Evolutionary conservation across 2,113 vertebrate species (phyloP), one percentile per base, ranked within the genome.

Genomic region (Euleptes europaea): DNA sequence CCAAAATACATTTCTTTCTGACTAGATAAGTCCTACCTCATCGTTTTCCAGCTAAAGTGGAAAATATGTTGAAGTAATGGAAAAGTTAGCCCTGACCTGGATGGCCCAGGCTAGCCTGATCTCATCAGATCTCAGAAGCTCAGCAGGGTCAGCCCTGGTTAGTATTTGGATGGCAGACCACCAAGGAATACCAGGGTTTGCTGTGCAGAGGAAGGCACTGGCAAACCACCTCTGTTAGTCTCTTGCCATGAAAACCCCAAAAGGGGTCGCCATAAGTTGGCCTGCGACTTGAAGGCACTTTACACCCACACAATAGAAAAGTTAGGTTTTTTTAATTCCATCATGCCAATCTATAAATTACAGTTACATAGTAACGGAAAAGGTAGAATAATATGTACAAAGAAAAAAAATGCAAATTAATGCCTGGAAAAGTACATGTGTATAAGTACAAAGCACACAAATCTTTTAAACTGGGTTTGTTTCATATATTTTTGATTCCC

Each of bases 41-140:
- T 84, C 15, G 60, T 75, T 79, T 54, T 69, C 51, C 63, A 47
- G 31, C 67, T 57, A 57, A 67, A 35, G 26, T 80, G 71, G 71
- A 80, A 84, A 84, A 69, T 80, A 47, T 77, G 82, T 72, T 79
- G 65, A 71, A 79, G 38, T 71, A 4, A 19, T 44, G 23, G 47
- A 79, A 79, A 79, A 66, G 31, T 84, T 83, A n/a, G n/a, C n/a
- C n/a, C n/a, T n/a, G n/a, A n/a, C n/a, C n/a, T n/a, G n/a, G n/a
- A n/a, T n/a, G n/a, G n/a, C n/a, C n/a, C n/a, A n/a, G n/a, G n/a
- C n/a, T n/a, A n/a, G n/a, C n/a, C n/a, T n/a, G n/a, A n/a, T n/a
- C n/a, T n/a, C n/a, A n/a, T n/a, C n/a, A n/a, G n/a, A n/a, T n/a
- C n/a, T n/a, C n/a, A n/a, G n/a, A n/a, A n/a, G n/a, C n/a, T n/a